Percentiles rank a stretch among this genome's conserved stretches.
Evolutionary conservation across 2,888 invertebrate species (phyloP).

Genomic region (Cybosia mesomella): DNA sequence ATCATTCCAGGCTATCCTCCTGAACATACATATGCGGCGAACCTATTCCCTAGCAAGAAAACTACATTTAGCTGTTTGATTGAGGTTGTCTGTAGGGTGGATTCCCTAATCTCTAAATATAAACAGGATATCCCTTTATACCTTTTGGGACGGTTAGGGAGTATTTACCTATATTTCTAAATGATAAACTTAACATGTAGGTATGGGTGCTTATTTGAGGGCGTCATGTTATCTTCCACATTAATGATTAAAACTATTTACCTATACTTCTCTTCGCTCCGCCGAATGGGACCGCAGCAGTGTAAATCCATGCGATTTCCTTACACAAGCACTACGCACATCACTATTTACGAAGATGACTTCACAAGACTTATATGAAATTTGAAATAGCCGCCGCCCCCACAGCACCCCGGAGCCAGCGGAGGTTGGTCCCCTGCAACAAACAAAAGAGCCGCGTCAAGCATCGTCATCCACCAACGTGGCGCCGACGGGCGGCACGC

Average conservation of each 20-base stretch:
- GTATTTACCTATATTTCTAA: no score
- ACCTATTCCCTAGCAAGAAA: background rate
- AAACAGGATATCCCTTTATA: background rate
- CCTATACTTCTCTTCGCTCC: conserved; percentile 47
- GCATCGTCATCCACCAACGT: background rate
- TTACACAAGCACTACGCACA: conserved; percentile 38
- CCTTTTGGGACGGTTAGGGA: no score
- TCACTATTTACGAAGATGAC: conserved; percentile 9
- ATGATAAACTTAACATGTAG: no score
- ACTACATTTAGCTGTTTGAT: background rate
- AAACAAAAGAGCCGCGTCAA: conserved; percentile 47
- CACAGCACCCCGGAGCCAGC: background rate
- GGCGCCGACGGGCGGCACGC: no score
- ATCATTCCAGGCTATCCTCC: no score
- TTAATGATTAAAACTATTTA: conserved; percentile 26
- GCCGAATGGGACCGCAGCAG: conserved; percentile 42
- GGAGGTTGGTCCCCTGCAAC: conserved; percentile 78
- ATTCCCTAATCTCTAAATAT: background rate
- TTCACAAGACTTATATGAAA: conserved; percentile 10
- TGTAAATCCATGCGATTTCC: conserved; percentile 57
- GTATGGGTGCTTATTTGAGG: no score
- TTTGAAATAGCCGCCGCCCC: background rate
- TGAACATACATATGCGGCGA: background rate
- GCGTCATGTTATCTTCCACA: no score
- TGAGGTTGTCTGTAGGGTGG: background rate